These are phyloP conservation scores for Ectemnius continuus DNA, from an alignment of 2,888 invertebrate species.

Conservation along the genomic window DNA sequence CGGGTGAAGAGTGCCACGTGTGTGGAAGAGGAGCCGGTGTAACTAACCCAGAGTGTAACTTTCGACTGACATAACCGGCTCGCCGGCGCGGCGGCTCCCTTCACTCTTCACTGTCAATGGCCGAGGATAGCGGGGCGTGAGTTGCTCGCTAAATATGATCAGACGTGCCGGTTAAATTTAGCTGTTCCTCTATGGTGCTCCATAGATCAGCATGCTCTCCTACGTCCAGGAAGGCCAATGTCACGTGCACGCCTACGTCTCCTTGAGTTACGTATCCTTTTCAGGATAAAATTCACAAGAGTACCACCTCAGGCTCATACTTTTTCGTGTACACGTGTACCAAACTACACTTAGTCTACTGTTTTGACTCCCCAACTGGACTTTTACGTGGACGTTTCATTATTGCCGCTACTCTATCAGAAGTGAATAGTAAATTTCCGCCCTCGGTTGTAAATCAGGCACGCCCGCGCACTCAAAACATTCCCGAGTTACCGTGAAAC, in stretches of 20 bases:
- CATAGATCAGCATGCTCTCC: not conserved
- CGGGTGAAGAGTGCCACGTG: not conserved
- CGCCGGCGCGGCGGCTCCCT: not conserved
- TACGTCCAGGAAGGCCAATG: not conserved
- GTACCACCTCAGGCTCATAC: too few species aligned
- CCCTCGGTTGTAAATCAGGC: too few species aligned
- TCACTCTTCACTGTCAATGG: not conserved
- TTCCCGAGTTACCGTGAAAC: too few species aligned
- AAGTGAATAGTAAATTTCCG: too few species aligned
- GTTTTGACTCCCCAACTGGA: too few species aligned
- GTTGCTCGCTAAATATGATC: not conserved
- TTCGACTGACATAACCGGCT: conserved; percentile 1
- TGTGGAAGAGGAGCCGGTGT: not conserved
- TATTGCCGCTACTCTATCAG: too few species aligned
- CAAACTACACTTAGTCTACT: too few species aligned
- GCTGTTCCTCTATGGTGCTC: not conserved
- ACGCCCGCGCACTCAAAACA: too few species aligned
- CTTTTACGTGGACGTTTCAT: too few species aligned
- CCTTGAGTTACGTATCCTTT: too few species aligned
- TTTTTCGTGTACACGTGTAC: too few species aligned
- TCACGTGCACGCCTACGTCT: not conserved
- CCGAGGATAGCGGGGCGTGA: not conserved
- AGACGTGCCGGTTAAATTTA: conserved; percentile 6
- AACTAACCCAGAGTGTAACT: not conserved
- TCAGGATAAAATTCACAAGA: too few species aligned